Evolutionary conservation across 2,113 vertebrate genomes (phyloP), one percentile per base, ranked within the genome.

Genomic region (Cygnus buccinator): DNA sequence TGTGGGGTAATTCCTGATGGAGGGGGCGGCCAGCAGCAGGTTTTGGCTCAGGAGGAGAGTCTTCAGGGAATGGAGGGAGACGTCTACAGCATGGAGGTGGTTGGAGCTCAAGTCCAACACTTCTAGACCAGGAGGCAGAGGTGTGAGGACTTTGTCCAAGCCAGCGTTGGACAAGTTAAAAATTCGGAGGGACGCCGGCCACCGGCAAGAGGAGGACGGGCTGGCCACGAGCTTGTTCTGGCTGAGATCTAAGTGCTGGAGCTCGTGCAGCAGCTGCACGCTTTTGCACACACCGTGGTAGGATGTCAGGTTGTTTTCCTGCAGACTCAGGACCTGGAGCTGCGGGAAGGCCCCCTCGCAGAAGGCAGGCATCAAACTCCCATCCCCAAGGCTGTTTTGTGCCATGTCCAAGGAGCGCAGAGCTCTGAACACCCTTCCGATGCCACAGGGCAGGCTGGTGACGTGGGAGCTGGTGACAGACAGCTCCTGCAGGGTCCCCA

Each of bases 61-160:
- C 93, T 70, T 97, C 73, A 98, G 48, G 41, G 68, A 83, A 68
- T 50, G 46, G 14, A 96, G 75, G 78, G 96, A 96, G 55, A 94
- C 7, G 75, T 97, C 96, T 1, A 94, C 43, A 2, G 84, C 17
- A 2, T 1, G 73, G 66, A 98, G 97, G 16, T 35, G 90, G 87
- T 98, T 98, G 90, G 63, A 88, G 70, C 98, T 98, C 93, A 98
- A 21, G 90, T 98, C 98, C 57, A 98, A 10, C 72, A 96, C 82
- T 16, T 90, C 80, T 11, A 98, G 95, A 5, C 14, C 29, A 50
- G 75, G 52, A 3, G 98, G 98, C 67, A 98, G 96, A 29, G 95
- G 96, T 1, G 23, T 23, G 2, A 94, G 93, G 46, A 98, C 77
- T 7, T 93, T 54, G 37, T 94, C 54, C 87, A 98, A 59, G 37